These are phyloP conservation scores for Bubo blakistoni DNA, from an alignment of 2,113 vertebrate species.

Conservation along the genomic window DNA sequence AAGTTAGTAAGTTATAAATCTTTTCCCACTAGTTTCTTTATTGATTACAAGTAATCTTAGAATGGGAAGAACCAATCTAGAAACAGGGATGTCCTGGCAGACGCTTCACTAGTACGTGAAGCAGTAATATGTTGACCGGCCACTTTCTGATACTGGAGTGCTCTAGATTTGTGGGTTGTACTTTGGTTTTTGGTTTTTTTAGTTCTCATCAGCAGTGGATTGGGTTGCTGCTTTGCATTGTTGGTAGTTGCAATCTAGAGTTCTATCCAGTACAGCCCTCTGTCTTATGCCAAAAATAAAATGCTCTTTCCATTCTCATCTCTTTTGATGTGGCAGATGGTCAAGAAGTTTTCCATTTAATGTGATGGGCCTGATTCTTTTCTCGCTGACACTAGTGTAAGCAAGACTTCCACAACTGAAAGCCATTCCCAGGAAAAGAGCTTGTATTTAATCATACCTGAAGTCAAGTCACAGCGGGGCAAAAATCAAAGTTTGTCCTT, in stretches of 20 bases:
- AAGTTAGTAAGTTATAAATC: neutral
- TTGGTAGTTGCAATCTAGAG: neutral
- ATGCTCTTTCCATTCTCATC: neutral
- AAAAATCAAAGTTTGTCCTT: neutral
- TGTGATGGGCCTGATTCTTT: conserved; percentile 25
- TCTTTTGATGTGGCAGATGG: neutral
- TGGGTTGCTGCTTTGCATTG: neutral
- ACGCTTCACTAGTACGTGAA: neutral
- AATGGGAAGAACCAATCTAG: neutral
- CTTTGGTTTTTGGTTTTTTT: neutral
- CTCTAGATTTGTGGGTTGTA: neutral
- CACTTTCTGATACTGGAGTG: neutral
- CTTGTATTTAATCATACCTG: neutral
- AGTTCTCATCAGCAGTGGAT: neutral
- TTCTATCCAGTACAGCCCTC: neutral
- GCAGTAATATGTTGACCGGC: neutral
- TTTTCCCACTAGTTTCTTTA: neutral
- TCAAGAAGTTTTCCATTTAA: conserved; percentile 29
- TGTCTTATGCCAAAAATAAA: conserved; percentile 28
- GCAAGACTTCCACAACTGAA: neutral
- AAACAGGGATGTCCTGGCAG: neutral
- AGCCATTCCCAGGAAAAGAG: neutral
- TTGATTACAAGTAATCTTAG: neutral
- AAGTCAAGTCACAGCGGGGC: neutral
- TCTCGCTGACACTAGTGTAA: neutral